Conservation (phyloP, 2,888 invertebrate species). For the Ormyrus pomaceus region DNA sequence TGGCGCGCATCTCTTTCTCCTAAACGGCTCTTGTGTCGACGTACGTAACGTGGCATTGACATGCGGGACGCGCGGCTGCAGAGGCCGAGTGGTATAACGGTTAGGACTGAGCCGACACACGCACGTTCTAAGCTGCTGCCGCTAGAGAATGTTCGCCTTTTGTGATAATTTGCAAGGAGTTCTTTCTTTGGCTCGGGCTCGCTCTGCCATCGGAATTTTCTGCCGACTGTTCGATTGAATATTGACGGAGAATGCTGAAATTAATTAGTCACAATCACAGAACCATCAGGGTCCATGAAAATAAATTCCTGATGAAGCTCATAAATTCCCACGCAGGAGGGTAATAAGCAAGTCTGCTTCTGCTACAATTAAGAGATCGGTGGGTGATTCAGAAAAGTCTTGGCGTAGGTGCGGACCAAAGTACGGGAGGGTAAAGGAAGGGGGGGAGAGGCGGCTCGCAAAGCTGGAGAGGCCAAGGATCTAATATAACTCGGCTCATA, state of each 20-base stretch:
- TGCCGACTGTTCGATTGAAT: neutral
- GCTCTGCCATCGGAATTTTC: neutral
- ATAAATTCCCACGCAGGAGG: constrained; percentile 40
- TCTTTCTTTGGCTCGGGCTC: constrained; percentile 71
- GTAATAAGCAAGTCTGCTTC: constrained; percentile 66
- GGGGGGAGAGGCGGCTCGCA: constrained; percentile 56
- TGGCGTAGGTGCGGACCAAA: constrained; percentile 49
- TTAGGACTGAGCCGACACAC: constrained; percentile 56
- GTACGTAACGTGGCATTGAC: constrained; percentile 62
- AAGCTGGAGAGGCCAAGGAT: constrained; percentile 66
- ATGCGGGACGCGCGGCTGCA: constrained; percentile 68
- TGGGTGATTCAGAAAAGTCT: constrained; percentile 67
- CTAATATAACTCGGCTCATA: constrained; percentile 72
- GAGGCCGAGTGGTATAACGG: constrained; percentile 70
- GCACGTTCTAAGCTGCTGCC: too few species aligned
- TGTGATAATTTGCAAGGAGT: constrained; percentile 74
- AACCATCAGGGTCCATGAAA: constrained; percentile 32
- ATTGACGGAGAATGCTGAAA: constrained; percentile 32
- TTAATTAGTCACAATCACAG: constrained; percentile 31
- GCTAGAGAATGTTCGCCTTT: constrained; percentile 70
- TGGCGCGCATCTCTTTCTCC: constrained; percentile 5
- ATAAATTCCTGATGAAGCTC: constrained; percentile 39
- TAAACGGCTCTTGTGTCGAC: constrained; percentile 9
- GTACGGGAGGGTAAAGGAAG: constrained; percentile 8
- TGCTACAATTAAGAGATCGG: constrained; percentile 70